Evolutionary conservation across 2,888 invertebrate genomes (phyloP).

Genomic region (Yponomeuta evonymella): DNA sequence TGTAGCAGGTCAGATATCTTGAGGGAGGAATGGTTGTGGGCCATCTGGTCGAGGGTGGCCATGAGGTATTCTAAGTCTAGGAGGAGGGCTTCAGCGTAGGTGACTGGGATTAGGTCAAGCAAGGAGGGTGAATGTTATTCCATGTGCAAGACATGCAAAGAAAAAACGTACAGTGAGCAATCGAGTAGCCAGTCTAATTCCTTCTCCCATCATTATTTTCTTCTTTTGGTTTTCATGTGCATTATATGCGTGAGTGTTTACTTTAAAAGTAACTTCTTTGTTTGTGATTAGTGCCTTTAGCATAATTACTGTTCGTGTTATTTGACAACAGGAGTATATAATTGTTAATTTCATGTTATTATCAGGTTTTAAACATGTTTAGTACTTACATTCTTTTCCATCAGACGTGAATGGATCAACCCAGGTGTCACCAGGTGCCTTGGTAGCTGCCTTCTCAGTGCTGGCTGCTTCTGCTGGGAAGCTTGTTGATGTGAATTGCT

Average conservation of each 20-base stretch:
- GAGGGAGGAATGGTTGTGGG: constrained; percentile 70
- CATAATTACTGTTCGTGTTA: background rate
- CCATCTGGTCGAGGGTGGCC: constrained; percentile 75
- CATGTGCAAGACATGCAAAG: constrained; percentile 76
- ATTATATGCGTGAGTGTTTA: background rate
- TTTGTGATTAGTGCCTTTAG: background rate
- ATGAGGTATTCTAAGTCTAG: constrained; percentile 75
- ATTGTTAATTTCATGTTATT: constrained; percentile 9
- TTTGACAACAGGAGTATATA: constrained; percentile 8
- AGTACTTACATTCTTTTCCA: constrained; percentile 67
- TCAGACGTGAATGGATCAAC: constrained; percentile 61
- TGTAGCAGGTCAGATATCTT: constrained; percentile 71
- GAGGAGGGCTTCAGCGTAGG: constrained; percentile 73
- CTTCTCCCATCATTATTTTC: background rate
- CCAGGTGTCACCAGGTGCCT: constrained; percentile 44
- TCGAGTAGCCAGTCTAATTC: background rate
- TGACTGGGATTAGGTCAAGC: constrained; percentile 61
- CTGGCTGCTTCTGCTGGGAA: constrained; percentile 30
- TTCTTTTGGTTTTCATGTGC: background rate
- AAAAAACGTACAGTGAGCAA: constrained; percentile 27
- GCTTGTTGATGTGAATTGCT: constrained; percentile 58
- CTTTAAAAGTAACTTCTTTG: background rate
- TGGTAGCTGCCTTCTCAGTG: constrained; percentile 36
- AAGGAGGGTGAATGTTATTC: constrained; percentile 54
- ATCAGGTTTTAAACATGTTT: constrained; percentile 14